Percentiles rank a stretch among this genome's conserved stretches.
These are phyloP conservation scores for Salvelinus sp. DNA, from an alignment of 2,113 vertebrate species.

Conservation along the genomic window DNA sequence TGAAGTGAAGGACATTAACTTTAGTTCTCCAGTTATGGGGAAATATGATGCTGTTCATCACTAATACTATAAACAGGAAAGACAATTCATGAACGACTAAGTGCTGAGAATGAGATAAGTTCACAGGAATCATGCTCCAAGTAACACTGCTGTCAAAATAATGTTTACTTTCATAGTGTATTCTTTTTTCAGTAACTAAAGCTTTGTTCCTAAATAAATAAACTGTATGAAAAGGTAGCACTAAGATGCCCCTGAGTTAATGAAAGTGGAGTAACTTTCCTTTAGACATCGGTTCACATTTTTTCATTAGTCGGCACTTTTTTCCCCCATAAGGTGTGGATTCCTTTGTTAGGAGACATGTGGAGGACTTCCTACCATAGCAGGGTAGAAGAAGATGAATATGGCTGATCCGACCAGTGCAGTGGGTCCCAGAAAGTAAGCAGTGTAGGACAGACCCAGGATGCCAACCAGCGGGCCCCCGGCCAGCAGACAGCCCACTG, in stretches of 20 bases:
- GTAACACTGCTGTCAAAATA: too few relatives aligned
- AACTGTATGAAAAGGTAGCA: too few relatives aligned
- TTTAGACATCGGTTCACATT: too few relatives aligned
- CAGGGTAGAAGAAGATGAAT: constrained; percentile 78
- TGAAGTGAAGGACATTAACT: too few relatives aligned
- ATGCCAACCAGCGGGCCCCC: constrained; percentile 76
- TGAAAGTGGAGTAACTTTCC: too few relatives aligned
- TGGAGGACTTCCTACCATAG: constrained; percentile 67
- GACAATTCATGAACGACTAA: background rate
- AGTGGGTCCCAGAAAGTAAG: constrained; percentile 75
- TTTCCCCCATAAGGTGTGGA: background rate
- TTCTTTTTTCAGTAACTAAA: background rate
- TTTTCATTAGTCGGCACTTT: background rate
- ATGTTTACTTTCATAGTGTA: too few relatives aligned
- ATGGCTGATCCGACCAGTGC: constrained; percentile 77
- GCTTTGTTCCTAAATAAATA: background rate
- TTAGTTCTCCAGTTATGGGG: too few relatives aligned
- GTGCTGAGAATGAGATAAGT: too few relatives aligned
- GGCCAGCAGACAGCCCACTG: constrained; percentile 71
- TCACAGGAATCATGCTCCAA: too few relatives aligned
- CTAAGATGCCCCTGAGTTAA: too few relatives aligned
- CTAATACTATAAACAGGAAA: too few relatives aligned
- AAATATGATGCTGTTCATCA: too few relatives aligned
- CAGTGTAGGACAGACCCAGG: constrained; percentile 75
- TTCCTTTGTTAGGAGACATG: background rate